Percentiles rank a stretch among this genome's conserved stretches.
These are phyloP conservation scores for Barnardius zonarius DNA, from an alignment of 2,113 vertebrate genomes.

Conservation along the genomic window DNA sequence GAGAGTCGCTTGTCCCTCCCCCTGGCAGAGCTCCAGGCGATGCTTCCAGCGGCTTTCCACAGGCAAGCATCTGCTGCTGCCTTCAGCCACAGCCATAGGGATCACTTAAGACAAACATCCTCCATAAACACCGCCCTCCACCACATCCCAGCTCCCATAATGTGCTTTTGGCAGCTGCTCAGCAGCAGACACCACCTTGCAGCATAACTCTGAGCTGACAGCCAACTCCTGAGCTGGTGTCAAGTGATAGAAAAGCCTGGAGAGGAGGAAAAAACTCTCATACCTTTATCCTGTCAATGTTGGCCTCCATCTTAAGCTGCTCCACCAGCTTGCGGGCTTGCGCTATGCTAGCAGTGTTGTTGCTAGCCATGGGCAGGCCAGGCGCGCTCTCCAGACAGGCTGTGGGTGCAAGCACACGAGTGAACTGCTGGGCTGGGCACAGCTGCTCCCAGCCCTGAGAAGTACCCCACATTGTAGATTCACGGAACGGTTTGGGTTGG, in stretches of 20 bases:
- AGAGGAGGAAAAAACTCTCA: neutral
- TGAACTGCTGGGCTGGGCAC: neutral
- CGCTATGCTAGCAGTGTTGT: conserved; percentile 97
- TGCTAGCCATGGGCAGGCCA: conserved; percentile 88
- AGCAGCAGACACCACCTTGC: neutral
- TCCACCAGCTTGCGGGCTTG: conserved; percentile 98
- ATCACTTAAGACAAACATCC: rapidly evolving
- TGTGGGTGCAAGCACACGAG: neutral
- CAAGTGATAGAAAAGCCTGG: neutral
- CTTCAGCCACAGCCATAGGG: rapidly evolving
- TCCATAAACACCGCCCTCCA: neutral
- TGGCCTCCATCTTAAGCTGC: conserved; percentile 99
- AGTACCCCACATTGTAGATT: neutral
- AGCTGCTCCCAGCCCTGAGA: neutral
- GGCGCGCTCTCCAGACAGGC: neutral
- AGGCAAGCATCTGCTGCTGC: neutral
- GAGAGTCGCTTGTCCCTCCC: neutral
- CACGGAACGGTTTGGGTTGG: neutral
- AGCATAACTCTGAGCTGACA: neutral
- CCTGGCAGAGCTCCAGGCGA: neutral
- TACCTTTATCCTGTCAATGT: conserved; percentile 99
- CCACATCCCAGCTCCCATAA: rapidly evolving
- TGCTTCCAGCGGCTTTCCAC: neutral
- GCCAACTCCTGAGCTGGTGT: rapidly evolving
- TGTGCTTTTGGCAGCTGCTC: rapidly evolving